These are phyloP conservation scores for Leucophenga varia DNA, from an alignment of 1,140 invertebrate species.

Conservation along the genomic window DNA sequence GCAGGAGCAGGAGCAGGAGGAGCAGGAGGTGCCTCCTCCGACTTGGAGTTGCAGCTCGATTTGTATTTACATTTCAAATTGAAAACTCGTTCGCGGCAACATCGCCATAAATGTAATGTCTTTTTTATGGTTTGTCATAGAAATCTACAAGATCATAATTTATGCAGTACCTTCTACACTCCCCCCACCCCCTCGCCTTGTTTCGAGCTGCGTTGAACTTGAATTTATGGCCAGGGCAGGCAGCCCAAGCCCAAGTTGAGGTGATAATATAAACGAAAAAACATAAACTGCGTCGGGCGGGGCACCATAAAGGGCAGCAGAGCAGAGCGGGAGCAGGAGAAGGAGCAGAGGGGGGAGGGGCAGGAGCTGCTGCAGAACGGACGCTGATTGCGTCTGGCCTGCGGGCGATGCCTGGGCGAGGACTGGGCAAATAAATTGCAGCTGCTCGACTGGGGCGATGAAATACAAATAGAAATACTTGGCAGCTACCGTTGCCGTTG, in stretches of 20 bases:
- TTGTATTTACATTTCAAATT: constrained; percentile 46
- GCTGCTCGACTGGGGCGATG: constrained; percentile 43
- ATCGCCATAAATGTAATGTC: constrained; percentile 38
- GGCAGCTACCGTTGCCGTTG: constrained; percentile 42
- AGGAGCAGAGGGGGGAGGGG: not conserved
- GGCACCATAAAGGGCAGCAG: constrained; percentile 1
- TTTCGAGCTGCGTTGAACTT: constrained; percentile 17
- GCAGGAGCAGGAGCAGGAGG: too few relatives aligned
- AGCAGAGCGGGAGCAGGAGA: not conserved
- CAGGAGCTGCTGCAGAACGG: not conserved
- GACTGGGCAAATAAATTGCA: constrained; percentile 47
- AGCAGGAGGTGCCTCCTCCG: too few relatives aligned
- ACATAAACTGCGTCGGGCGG: constrained; percentile 32
- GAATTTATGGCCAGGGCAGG: constrained; percentile 40
- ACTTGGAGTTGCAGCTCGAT: too few relatives aligned
- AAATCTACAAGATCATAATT: constrained; percentile 45
- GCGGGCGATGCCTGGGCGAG: constrained; percentile 19
- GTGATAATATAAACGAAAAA: constrained; percentile 48
- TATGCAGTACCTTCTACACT: constrained; percentile 30
- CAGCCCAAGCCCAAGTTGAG: too few relatives aligned
- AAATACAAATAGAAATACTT: constrained; percentile 54
- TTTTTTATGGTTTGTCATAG: constrained; percentile 44
- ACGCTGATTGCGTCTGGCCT: constrained; percentile 38
- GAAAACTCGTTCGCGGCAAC: constrained; percentile 25
- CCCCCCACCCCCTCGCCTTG: not conserved